phyloP scores from a whole-genome alignment of 2,113 vertebrate genomes.

The Gasterosteus aculeatus region DNA sequence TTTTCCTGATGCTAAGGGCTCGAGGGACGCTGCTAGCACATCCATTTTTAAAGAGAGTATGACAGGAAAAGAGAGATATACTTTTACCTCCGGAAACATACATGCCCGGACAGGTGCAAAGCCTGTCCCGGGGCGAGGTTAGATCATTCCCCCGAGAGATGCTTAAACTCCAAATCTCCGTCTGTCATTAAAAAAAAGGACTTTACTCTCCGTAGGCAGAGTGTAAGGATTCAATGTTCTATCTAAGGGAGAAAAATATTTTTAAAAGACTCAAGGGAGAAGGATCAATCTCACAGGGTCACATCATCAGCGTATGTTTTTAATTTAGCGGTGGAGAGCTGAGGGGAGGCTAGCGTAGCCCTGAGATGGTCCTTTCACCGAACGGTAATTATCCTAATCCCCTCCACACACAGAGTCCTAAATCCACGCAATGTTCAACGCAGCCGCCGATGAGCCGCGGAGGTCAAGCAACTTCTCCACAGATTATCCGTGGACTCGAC shows the following conservation, averaged over 20 bases:
- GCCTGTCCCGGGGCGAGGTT: constrained; percentile 75
- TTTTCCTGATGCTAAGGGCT: constrained; percentile 64
- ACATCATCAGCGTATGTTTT: constrained; percentile 67
- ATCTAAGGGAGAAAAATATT: constrained; percentile 23
- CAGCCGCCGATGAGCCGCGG: constrained; percentile 62
- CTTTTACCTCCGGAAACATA: constrained; percentile 70
- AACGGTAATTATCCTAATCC: constrained; percentile 80
- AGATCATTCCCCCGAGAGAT: constrained; percentile 62
- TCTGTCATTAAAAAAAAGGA: constrained; percentile 65
- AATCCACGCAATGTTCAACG: constrained; percentile 49
- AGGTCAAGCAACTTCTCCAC: constrained; percentile 77
- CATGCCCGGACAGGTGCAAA: constrained; percentile 80
- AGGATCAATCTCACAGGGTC: constrained; percentile 70
- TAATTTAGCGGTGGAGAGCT: constrained; percentile 77
- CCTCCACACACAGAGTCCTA: constrained; percentile 63
- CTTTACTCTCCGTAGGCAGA: constrained; percentile 33
- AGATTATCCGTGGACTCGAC: constrained; percentile 73
- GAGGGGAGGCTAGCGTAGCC: constrained; percentile 52
- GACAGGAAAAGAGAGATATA: constrained; percentile 54
- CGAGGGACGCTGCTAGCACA: constrained; percentile 65
- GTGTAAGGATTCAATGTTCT: constrained; percentile 44
- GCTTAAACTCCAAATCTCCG: constrained; percentile 63
- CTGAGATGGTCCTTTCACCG: constrained; percentile 64
- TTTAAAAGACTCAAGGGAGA: constrained; percentile 26
- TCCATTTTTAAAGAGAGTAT: constrained; percentile 47